Conservation (phyloP, 2,113 vertebrate genomes). For the Phasianus colchicus region DNA sequence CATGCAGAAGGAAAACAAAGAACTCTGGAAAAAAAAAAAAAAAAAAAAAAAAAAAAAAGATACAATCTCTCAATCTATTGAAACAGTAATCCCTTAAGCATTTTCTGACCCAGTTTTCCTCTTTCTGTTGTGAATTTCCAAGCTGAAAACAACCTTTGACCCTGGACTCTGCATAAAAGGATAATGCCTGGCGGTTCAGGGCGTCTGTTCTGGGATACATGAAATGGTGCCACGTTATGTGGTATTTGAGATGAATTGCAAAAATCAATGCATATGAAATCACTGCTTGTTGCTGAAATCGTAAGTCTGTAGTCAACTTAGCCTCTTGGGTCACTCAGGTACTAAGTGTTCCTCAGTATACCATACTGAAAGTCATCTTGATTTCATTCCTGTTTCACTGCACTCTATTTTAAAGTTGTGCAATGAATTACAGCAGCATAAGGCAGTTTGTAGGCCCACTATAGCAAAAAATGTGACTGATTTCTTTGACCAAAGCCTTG, state of each 20-base stretch:
- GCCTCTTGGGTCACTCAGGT: not conserved
- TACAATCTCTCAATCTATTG: not conserved
- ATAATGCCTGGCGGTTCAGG: not conserved
- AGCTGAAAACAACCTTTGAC: conserved; percentile 1
- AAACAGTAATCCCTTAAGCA: not conserved
- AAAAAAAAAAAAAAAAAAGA: not conserved
- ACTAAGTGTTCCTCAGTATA: not conserved
- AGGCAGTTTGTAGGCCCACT: rapidly evolving
- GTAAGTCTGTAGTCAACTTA: not conserved
- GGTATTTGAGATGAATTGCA: not conserved
- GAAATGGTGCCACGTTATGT: not conserved
- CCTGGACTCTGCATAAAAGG: not conserved
- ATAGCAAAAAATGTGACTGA: not conserved
- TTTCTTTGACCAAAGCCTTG: not conserved
- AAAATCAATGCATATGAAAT: not conserved
- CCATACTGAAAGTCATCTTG: not conserved
- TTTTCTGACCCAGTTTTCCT: conserved; percentile 28
- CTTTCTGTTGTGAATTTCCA: conserved; percentile 5
- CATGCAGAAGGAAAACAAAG: not conserved
- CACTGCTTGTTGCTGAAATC: not conserved
- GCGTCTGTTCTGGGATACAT: rapidly evolving
- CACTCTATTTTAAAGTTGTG: not conserved
- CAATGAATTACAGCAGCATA: not conserved
- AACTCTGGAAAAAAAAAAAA: not conserved
- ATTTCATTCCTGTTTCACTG: not conserved